Conservation (phyloP, 2,113 vertebrate genomes). For the Odobenus rosmarus region DNA sequence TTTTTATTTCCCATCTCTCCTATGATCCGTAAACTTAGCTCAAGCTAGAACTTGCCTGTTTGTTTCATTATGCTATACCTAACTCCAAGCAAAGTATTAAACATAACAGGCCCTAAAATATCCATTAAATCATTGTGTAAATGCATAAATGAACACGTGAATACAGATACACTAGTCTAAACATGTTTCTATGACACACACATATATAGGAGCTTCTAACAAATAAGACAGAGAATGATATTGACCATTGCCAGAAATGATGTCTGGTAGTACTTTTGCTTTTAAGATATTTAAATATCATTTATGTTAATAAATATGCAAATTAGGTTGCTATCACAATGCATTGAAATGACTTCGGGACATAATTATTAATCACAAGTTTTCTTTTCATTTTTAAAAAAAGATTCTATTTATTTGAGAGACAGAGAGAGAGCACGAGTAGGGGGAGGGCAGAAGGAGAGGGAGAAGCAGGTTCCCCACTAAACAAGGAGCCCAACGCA, state of each 20-base stretch:
- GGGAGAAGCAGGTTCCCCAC: not conserved
- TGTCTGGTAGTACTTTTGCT: not conserved
- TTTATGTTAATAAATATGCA: not conserved
- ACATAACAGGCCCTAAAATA: not conserved
- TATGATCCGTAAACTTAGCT: not conserved
- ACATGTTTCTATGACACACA: not conserved
- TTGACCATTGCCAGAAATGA: not conserved
- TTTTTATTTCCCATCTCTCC: not conserved
- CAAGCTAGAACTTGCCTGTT: conserved; percentile 35
- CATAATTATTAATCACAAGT: not conserved
- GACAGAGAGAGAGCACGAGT: not conserved
- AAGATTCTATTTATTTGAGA: not conserved
- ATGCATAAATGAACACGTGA: not conserved
- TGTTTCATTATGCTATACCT: not conserved
- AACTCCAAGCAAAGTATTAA: not conserved
- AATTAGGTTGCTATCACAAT: not conserved
- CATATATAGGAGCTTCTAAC: not conserved
- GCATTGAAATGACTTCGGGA: not conserved
- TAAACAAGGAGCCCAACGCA: too few species aligned
- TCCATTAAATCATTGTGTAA: not conserved
- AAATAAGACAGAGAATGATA: not conserved
- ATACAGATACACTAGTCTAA: not conserved
- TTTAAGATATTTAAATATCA: not conserved
- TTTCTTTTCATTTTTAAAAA: not conserved
- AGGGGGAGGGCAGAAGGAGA: not conserved